Conservation (phyloP, 2,113 vertebrate genomes). For the Saguinus midas region DNA sequence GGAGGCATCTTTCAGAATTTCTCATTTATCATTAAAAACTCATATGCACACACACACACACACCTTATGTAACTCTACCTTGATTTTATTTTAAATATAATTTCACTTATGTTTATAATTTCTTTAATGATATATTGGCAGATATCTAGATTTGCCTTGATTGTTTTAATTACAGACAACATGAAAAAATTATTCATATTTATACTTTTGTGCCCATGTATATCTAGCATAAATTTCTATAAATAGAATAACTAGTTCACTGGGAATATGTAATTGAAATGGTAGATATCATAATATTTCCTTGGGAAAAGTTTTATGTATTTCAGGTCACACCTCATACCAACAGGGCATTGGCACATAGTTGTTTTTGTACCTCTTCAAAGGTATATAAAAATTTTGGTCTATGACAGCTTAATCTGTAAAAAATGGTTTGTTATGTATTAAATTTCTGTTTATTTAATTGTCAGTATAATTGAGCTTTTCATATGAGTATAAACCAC, state of each 20-base stretch:
- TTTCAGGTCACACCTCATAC: too few species aligned
- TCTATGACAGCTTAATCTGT: background rate
- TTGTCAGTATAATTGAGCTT: background rate
- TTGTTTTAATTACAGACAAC: background rate
- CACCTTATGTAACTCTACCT: background rate
- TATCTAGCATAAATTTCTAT: background rate
- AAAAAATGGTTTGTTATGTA: background rate
- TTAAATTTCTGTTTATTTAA: background rate
- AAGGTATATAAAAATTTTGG: background rate
- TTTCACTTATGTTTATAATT: too few species aligned
- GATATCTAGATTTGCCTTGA: background rate
- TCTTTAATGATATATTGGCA: background rate
- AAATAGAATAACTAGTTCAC: background rate
- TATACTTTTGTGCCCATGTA: background rate
- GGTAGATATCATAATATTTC: rapidly evolving
- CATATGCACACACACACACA: background rate
- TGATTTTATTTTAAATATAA: background rate
- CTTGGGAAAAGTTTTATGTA: background rate
- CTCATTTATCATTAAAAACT: background rate
- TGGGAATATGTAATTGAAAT: background rate
- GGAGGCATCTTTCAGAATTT: background rate
- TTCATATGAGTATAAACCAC: background rate
- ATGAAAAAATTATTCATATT: background rate
- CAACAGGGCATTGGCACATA: rapidly evolving
- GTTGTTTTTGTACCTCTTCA: background rate